Base-by-base conservation (phyloP, 2,888 invertebrate genomes). In the Copidosoma aretas region DNA sequence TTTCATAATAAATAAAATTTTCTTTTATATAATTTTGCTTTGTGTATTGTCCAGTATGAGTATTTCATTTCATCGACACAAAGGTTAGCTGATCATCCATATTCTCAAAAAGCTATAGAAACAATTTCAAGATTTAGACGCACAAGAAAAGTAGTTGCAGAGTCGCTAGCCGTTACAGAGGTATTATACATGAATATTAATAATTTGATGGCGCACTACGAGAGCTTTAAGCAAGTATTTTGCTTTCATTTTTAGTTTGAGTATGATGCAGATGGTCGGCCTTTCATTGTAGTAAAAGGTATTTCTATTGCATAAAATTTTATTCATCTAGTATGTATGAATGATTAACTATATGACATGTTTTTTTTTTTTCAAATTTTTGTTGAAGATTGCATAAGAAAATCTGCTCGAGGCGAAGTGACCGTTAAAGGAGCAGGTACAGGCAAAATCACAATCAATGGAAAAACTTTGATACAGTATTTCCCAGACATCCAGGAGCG, bases 371-470 rank as follows among this genome's bases (percentile, higher is more conserved):
- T 5, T 32, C 8, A 3, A 32, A 32, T 32, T 32, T 32, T 32
- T 32, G 32, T 32, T 32, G 8, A 32, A 89, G 89, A 91, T 83
- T 92, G 92, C 79, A 81, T 88, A 64, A 87, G 93, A 70, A 94
- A 94, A 84, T 84, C 85, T 68, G 89, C 93, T 0, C 86, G 88
- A 75, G 96, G 91, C 1, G 87, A 89, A 81, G 95, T 97, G 0
- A 93, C 91, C n/a, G 85, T 97, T 12, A 87, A 86, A 70, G 89
- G 89, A 15, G 92, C 94, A 24, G 97, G 98, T 17, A 90, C 91
- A 60, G 97, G 98, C 1, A 88, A 90, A 80, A 88, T 97, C 64
- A 87, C 86, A 39, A 91, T 97, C 64, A 97, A 97, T 84, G 93
- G 91, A 5, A 80, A 41, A 22, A 14, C 60, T 1, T 8, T 68